Evolutionary conservation across 2,888 invertebrate species (phyloP), one percentile per base, ranked within the genome.

Genomic region (Lasioglossum malachurum): DNA sequence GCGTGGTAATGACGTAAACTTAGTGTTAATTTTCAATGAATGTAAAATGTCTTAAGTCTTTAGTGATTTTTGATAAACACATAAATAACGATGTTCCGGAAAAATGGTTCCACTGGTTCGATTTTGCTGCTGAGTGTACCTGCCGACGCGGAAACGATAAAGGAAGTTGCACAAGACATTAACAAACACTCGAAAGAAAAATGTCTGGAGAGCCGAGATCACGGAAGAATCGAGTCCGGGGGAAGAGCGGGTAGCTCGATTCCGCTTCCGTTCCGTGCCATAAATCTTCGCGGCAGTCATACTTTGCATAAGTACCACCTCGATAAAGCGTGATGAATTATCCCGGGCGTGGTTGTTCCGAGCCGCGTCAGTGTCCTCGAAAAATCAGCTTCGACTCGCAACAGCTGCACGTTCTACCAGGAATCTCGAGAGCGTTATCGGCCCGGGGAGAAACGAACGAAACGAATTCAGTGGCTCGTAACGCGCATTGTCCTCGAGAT

Each of bases 261-360:
- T 71, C 27, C 67, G 38, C 12, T 38, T 35, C 31, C 27, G 64
- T 64, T 60, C 41, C 49, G 53, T 38, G 67, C 73, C 84, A 74
- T 84, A 72, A 83, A 84, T 84, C 84, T 77, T 76, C n/a, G n/a
- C 73, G 31, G 35, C 27, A 19, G 75, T 27, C 27, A 82, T 27
- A 46, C 71, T 60, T 75, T 53, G 75, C 75, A 73, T 81, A 81
- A 81, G 82, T 38, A 81, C 67, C 44, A n/a, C 23, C 83, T 49
- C 77, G 86, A 86, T 86, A 86, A 77, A 60, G n/a, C 74, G 53
- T 72, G 86, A 86, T 81, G 75, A 86, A 86, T 86, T 75, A 78
- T 53, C 35, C 44, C 31, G 64, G 64, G 75, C 79, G 73, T 69
- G 75, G 75, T 86, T 81, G 77, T 86, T 76, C 74, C 78, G 14